Evolutionary conservation across 2,797 vertebrate genomes (phyloP), one percentile per base, ranked within the genome.

Genomic region (Protosalanx chinensis): DNA sequence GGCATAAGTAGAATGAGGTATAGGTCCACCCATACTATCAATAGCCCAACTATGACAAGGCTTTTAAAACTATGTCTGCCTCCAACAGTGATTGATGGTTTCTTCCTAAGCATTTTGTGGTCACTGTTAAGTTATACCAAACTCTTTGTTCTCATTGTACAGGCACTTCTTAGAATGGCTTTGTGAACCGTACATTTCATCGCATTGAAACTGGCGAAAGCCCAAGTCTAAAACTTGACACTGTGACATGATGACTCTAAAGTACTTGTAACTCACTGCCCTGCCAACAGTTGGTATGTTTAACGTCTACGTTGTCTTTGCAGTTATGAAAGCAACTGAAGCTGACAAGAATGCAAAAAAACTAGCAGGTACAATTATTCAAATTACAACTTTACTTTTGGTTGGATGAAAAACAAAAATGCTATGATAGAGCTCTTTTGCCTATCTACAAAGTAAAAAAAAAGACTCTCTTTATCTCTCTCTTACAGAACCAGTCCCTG

Each of bases 401-500:
- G 37, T 41, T 41, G 37, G 12, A 41, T 27, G 12, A 41, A 41
- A 12, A 8, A 8, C 37, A 13, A 10, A 41, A 13, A 37, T 46
- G 41, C 13, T 13, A 12, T 46, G 8, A 46, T 46, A 13, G 10
- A 46, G 41, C 41, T 46, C 8, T 46, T 46, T 46, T 12, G 13
- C 3, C 3, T 46, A 13, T 46, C 10, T 46, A 46, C 12, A 46
- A 13, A 13, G 13, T 3, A 46, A 46, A 3, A 46, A 3, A 46
- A 46, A 46, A 13, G 12, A 46, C 51, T 6, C 6, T 59, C 49
- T 51, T 6, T 60, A 12, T 60, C 23, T 60, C 12, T 60, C 20
- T 60, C 27, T 20, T 29, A 56, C 70, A 91, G 91, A 86, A 64
- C 85, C 83, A 20, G 81, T 70, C 20, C 85, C 88, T 1, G 64